Evolutionary conservation across 2,113 vertebrate species (phyloP).

Genomic region (rabbit (Oryctolagus cuniculus)): mOryCun1.1 NC_091435.1:79931001-79931500

Average conservation of each 20-base stretch:
- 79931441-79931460: background rate
- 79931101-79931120: background rate
- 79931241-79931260: background rate
- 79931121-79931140: background rate
- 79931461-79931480: background rate
- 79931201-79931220: background rate
- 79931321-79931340: background rate
- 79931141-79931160: background rate
- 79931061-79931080: background rate
- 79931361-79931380: background rate
- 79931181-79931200: slow-evolving; percentile 24
- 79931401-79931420: background rate
- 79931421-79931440: background rate
- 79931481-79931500: background rate
- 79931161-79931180: background rate
- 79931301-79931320: background rate
- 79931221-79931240: background rate
- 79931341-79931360: background rate
- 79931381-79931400: background rate
- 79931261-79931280: slow-evolving; percentile 6
- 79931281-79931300: background rate
- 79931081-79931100: background rate
- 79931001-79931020: background rate
- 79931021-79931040: background rate
- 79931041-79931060: background rate